Percentiles rank a stretch among this genome's conserved stretches.
Conservation (phyloP, 2,888 invertebrate species). For the Athrips mouffetella region DNA sequence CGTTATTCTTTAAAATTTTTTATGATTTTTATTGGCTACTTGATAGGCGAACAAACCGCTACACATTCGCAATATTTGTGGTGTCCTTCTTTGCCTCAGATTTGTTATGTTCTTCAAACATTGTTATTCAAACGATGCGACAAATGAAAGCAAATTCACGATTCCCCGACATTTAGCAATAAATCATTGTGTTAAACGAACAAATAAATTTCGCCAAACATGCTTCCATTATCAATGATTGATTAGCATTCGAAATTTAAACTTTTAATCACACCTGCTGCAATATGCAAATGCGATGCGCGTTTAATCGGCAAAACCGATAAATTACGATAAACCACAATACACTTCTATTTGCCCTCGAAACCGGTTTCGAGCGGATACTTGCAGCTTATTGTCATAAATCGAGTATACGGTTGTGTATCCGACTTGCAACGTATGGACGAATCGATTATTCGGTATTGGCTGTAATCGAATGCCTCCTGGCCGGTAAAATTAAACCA, state of each 20-base stretch:
- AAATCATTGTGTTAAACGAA: not conserved
- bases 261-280: slow-evolving; percentile 17
- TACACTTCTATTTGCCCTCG: slow-evolving; percentile 51
- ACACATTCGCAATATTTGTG: no score
- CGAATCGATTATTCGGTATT: slow-evolving; percentile 56
- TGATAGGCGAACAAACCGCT: no score
- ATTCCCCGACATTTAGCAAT: not conserved
- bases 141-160: not conserved
- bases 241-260: slow-evolving; percentile 11
- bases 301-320: slow-evolving; percentile 41
- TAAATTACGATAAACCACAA: slow-evolving; percentile 51
- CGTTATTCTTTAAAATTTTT: not conserved
- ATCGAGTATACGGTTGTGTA: slow-evolving; percentile 45
- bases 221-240: slow-evolving; percentile 10
- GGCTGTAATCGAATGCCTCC: slow-evolving; percentile 48
- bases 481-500: slow-evolving; percentile 47
- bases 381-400: slow-evolving; percentile 67
- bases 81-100: no score
- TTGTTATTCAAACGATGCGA: not conserved
- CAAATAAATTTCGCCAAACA: not conserved
- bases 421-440: slow-evolving; percentile 38
- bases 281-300: slow-evolving; percentile 43
- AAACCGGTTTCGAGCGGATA: slow-evolving; percentile 51
- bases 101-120: not conserved
- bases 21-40: no score